A percentile compares a stretch with the other conserved stretches of the same genome.
Conservation (phyloP, 2,113 vertebrate species). For the Hemibagrus wyckioides region DNA sequence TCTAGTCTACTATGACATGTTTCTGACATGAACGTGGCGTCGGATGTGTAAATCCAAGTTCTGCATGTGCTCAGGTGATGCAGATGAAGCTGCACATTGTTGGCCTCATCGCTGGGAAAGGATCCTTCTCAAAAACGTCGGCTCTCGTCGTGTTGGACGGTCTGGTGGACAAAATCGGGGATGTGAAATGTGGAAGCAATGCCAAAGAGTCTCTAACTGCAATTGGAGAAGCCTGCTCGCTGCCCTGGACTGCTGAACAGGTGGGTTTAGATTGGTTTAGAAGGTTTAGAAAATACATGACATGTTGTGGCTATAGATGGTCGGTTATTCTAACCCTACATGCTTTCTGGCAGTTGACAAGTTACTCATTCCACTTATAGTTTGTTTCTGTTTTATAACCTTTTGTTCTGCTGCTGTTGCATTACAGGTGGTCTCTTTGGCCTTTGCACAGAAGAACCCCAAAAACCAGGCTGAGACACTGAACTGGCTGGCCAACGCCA, state of each 20-base stretch:
- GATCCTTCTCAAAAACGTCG: conserved; percentile 93
- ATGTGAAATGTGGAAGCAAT: conserved; percentile 93
- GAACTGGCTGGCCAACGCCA: conserved; percentile 94
- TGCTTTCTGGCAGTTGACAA: neutral
- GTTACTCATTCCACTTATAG: neutral
- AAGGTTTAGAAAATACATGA: too few species aligned
- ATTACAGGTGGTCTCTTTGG: conserved; percentile 85
- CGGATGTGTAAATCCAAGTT: neutral
- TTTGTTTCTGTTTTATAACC: neutral
- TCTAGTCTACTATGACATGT: neutral
- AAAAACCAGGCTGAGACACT: conserved; percentile 97
- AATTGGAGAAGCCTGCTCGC: conserved; percentile 85
- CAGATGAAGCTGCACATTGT: conserved; percentile 95
- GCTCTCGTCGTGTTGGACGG: conserved; percentile 89
- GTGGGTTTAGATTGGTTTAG: conserved; percentile 69
- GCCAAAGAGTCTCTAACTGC: conserved; percentile 92
- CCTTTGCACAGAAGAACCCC: conserved; percentile 96
- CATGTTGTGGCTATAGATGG: neutral
- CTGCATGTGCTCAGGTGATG: conserved; percentile 82
- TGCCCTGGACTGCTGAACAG: conserved; percentile 97
- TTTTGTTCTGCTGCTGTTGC: neutral
- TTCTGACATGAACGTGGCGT: neutral
- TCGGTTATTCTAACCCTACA: neutral
- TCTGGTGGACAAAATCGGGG: conserved; percentile 94
- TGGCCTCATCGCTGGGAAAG: conserved; percentile 87